Base-by-base conservation (phyloP, 2,888 invertebrate species). In the Eupithecia pulchellata region DNA sequence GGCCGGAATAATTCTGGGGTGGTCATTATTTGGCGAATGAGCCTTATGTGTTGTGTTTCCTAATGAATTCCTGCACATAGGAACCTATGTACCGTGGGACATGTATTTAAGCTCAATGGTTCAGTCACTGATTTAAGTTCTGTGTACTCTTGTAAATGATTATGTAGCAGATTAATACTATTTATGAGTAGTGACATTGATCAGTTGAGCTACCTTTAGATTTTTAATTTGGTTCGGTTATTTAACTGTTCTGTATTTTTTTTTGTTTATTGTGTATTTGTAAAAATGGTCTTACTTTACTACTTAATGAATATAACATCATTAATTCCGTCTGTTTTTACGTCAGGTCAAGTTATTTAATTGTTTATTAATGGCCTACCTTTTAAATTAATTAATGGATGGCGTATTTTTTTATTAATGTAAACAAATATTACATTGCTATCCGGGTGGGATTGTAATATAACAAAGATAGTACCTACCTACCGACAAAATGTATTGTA, bases 1-100 rank as follows among this genome's bases (percentile, higher is more conserved):
- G 89, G 77, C 91, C 89, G 91, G 91, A 92, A 92, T 91, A 92
- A 92, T 85, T 78, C 84, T 77, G 72, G 81, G 82, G 80, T 79
- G 81, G 82, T 81, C 84, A 80, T 75, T 73, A 84, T 84, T 86
- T 69, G 83, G 81, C 77, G 76, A 75, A 69, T 72, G 73, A 72
- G 39, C 72, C 58, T 60, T 74, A 78, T 76, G 73, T 76, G 42
- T 1, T 47, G 34, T 25, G 20, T 68, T 72, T 64, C 71, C 69
- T 73, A 68, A 67, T 73, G 73, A 64, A 72, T 75, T 68, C 47
- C 52, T 58, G 66, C 62, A 72, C 60, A 71, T 72, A 72, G 58
- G 29, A 66, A 66, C 69, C 55, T 74, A 72, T 74, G 64, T 64
- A 65, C 36, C 66, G 20, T 47, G 20, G 8, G 42, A n/a, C 9